Evolutionary conservation across 23 tunicate species (phyloP).

Genomic region (Botrylloides violaceus): DNA sequence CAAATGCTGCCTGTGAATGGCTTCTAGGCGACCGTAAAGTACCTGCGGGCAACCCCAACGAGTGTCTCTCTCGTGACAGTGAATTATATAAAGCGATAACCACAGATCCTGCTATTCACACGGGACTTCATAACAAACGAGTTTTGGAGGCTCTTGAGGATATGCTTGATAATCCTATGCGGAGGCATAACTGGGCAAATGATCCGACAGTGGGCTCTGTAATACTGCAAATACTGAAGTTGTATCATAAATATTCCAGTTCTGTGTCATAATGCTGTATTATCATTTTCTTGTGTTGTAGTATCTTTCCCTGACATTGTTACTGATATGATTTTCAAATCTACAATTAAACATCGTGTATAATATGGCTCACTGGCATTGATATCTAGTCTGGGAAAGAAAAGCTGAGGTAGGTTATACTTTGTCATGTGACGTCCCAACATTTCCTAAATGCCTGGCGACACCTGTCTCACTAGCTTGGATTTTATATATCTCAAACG

Average conservation of each 20-base stretch:
- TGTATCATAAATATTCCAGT: constrained; percentile 77
- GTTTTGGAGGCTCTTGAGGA: constrained; percentile 88
- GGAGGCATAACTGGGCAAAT: constrained; percentile 91
- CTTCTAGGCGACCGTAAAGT: constrained; percentile 53
- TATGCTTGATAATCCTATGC: constrained; percentile 89
- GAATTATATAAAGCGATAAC: constrained; percentile 71
- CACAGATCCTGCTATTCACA: constrained; percentile 78
- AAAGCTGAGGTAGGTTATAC: no score
- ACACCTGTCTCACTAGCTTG: no score
- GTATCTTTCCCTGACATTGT: no score
- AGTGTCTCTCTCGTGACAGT: constrained; percentile 43
- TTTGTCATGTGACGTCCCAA: no score
- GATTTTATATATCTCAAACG: no score
- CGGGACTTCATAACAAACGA: constrained; percentile 76
- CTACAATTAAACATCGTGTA: no score
- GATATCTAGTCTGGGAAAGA: no score
- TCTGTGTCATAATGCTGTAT: constrained; percentile 21
- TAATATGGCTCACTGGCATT: no score
- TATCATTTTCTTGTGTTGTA: no score
- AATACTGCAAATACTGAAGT: constrained; percentile 71
- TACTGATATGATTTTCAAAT: no score
- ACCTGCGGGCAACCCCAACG: constrained; percentile 30
- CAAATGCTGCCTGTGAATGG: constrained; percentile 84
- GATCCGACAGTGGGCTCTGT: constrained; percentile 92
- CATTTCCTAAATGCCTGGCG: no score